These are phyloP conservation scores for Xiphophorus hellerii DNA, from an alignment of 2,113 vertebrate genomes.

Conservation along the genomic window DNA sequence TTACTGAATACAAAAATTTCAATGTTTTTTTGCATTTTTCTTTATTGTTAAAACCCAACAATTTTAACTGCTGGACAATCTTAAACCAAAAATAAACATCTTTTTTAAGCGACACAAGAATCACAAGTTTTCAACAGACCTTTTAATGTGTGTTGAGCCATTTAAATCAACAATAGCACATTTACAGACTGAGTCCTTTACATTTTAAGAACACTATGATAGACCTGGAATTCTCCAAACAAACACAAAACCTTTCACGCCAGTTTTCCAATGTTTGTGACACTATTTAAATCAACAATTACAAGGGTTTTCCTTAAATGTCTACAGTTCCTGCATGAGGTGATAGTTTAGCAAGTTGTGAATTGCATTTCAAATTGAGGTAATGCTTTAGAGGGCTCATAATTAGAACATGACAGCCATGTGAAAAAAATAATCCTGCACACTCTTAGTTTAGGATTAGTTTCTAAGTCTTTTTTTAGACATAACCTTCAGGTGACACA, in stretches of 20 bases:
- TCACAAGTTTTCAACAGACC: constrained; percentile 11
- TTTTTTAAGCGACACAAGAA: constrained; percentile 6
- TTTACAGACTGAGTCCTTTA: constrained; percentile 10
- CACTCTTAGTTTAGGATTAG: not conserved
- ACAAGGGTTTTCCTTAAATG: not conserved
- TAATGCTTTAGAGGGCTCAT: constrained; percentile 6
- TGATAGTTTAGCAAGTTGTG: constrained; percentile 9
- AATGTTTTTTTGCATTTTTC: not conserved
- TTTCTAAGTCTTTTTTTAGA: constrained; percentile 10
- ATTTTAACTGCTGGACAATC: not conserved
- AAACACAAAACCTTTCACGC: not conserved
- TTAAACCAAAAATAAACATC: not conserved
- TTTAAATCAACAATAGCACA: constrained; percentile 20
- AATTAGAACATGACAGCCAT: not conserved
- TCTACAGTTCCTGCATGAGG: not conserved
- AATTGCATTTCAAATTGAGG: not conserved
- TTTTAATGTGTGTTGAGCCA: constrained; percentile 23
- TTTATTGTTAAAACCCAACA: not conserved
- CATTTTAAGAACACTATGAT: constrained; percentile 8
- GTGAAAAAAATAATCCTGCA: not conserved
- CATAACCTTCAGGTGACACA: constrained; percentile 1
- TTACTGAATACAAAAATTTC: not conserved
- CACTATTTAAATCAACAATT: not conserved
- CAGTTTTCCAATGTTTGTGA: not conserved
- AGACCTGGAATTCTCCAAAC: not conserved